Base-by-base conservation (phyloP, 2,888 invertebrate genomes). In the Euclidia mi region DNA sequence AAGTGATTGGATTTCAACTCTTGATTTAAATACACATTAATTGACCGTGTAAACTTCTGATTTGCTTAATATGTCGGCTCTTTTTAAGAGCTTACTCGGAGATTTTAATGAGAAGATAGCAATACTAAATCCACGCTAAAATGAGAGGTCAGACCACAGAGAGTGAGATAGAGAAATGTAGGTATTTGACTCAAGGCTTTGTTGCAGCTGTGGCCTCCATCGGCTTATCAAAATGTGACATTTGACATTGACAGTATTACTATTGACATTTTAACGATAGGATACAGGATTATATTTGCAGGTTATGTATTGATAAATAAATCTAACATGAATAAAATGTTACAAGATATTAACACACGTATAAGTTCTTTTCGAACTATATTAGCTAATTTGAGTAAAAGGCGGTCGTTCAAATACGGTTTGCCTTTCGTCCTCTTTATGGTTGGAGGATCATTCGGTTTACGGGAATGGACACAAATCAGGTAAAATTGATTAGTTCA, bases 361-460 rank as follows among this genome's bases (percentile, higher is more conserved):
- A 29, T 82, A 53, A 65, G 51, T 43, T 69, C 71, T 15, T 42
- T 77, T 14, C 65, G 71, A 34, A 73, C 58, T 95, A 88, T 76
- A 89, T 85, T 43, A 70, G 95, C 55, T 20, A 48, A 49, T 41
- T 10, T 79, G 11, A 71, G 68, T 42, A 83, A 84, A 73, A 76
- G 56, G 11, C 81, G 59, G 61, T 78, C 83, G n/a, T 78, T 86
- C 43, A 95, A 88, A 83, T 96, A 95, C 88, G 97, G 97, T 4
- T 51, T 97, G 29, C 98, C 98, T 3, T 97, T 98, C 84, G 78
- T 98, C 15, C 58, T 96, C 44, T 94, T 97, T 60, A 90, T 98
- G 14, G 88, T 98, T 49, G 97, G 97, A 34, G 98, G 97, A 45
- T 97, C 98, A 0, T 96, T 97, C 87, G 97, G 96, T 2, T 86